These are phyloP conservation scores for Hyperoplus lanceolatus DNA, from an alignment of 2,797 vertebrate species.

Conservation along the genomic window DNA sequence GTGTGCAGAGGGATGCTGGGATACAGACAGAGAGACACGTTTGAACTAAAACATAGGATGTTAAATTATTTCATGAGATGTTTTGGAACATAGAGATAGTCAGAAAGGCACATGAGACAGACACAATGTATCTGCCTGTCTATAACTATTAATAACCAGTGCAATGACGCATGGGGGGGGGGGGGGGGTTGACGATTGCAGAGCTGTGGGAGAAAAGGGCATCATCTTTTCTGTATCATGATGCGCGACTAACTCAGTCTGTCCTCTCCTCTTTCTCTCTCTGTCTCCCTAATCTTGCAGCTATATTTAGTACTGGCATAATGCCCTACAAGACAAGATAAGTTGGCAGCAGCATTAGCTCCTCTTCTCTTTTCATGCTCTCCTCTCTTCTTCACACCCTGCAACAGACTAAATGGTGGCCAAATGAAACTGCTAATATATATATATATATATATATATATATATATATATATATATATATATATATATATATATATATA, in stretches of 20 bases:
- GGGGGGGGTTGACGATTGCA: conserved; percentile 9
- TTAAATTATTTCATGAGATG: conserved; percentile 9
- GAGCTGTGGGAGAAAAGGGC: conserved; percentile 28
- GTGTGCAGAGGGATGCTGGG: conserved; percentile 10
- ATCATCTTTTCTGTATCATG: conserved; percentile 53
- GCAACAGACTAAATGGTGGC: not conserved
- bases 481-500: too few species aligned
- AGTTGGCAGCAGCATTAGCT: conserved; percentile 75
- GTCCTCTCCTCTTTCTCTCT: conserved; percentile 63
- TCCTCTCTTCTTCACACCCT: conserved; percentile 10
- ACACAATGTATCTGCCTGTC: not conserved
- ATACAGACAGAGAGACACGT: not conserved
- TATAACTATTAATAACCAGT: not conserved
- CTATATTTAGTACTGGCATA: conserved; percentile 87
- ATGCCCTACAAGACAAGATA: conserved; percentile 81
- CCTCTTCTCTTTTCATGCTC: conserved; percentile 42
- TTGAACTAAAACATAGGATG: not conserved
- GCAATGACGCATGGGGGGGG: not conserved
- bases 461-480: not conserved
- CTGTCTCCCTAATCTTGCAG: conserved; percentile 81
- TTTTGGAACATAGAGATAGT: not conserved
- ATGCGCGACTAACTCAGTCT: conserved; percentile 72
- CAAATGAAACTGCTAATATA: conserved; percentile 12
- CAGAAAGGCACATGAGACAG: not conserved
- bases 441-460: not conserved